These are phyloP conservation scores for Drosophila orosa DNA, from an alignment of 1,140 invertebrate species.

Conservation along the genomic window DNA sequence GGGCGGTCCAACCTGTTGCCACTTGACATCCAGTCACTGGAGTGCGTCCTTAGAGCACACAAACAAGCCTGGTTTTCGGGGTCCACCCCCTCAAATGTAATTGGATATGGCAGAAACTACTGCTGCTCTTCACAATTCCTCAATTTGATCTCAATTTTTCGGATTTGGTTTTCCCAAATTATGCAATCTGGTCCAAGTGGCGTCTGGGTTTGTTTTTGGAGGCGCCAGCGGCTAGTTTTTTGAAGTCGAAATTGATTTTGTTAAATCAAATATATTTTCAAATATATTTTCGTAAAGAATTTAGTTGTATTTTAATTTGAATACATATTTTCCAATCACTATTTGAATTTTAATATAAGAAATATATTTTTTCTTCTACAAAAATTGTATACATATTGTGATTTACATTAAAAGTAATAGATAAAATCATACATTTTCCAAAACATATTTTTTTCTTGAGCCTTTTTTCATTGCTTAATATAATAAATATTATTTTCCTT, in stretches of 20 bases:
- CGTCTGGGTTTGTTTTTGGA: conserved; percentile 24
- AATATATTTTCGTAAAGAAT: neutral
- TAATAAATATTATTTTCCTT: neutral
- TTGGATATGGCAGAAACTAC: conserved; percentile 17
- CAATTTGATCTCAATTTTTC: conserved; percentile 26
- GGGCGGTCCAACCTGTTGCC: conserved; percentile 78
- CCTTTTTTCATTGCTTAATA: too few relatives aligned
- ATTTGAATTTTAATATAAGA: neutral
- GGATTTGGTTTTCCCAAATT: conserved; percentile 8
- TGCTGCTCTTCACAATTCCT: conserved; percentile 7
- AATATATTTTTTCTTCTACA: too few relatives aligned
- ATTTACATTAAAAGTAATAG: too few relatives aligned
- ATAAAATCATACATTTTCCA: too few relatives aligned
- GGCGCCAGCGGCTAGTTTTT: conserved; percentile 46
- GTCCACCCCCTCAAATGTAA: conserved; percentile 33
- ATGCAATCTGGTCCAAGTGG: conserved; percentile 30
- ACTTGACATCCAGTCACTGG: conserved; percentile 61
- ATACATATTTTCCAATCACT: neutral
- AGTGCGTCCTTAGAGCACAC: conserved; percentile 43
- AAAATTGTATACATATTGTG: too few relatives aligned
- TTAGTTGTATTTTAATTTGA: neutral
- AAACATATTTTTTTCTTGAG: too few relatives aligned
- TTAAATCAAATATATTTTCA: neutral
- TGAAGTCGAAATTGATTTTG: conserved; percentile 10
- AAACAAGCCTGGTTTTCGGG: conserved; percentile 37